phyloP scores from a whole-genome alignment of 2,797 vertebrate genomes.

The Melopsittacus undulatus region DNA sequence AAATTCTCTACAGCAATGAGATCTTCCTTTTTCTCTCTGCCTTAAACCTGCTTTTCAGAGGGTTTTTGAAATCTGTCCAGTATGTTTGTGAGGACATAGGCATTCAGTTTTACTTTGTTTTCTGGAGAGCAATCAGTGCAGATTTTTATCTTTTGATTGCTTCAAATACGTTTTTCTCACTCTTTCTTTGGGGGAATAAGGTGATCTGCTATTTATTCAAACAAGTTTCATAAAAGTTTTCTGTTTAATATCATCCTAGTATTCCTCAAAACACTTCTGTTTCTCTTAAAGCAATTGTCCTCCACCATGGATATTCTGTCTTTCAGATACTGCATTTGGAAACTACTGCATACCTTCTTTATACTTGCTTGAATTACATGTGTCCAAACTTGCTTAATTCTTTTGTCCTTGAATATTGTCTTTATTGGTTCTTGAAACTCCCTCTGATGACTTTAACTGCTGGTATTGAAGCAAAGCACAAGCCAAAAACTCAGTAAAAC shows the following conservation, averaged over 20 bases:
- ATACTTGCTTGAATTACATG: neutral
- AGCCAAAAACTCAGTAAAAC: neutral
- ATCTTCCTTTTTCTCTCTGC: neutral
- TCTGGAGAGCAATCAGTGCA: conserved; percentile 9
- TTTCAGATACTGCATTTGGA: neutral
- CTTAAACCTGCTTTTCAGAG: neutral
- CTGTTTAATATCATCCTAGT: neutral
- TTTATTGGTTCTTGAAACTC: neutral
- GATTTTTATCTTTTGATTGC: conserved; percentile 62
- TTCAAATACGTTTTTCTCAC: neutral
- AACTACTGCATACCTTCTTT: neutral
- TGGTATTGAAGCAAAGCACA: neutral
- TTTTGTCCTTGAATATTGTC: neutral
- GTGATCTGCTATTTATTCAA: neutral
- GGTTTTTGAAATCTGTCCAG: neutral
- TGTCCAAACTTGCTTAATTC: neutral
- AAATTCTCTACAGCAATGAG: neutral
- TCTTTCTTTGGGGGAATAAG: neutral
- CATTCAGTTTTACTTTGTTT: neutral
- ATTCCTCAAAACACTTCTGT: neutral
- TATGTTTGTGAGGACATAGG: neutral
- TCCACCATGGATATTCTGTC: neutral
- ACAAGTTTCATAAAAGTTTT: neutral
- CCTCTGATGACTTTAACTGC: neutral
- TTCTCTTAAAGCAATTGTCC: neutral